A percentile compares a stretch with the other conserved stretches of the same genome.
Evolutionary conservation across 2,888 invertebrate species (phyloP).

Genomic region (Pristionchus japonicus): DNA sequence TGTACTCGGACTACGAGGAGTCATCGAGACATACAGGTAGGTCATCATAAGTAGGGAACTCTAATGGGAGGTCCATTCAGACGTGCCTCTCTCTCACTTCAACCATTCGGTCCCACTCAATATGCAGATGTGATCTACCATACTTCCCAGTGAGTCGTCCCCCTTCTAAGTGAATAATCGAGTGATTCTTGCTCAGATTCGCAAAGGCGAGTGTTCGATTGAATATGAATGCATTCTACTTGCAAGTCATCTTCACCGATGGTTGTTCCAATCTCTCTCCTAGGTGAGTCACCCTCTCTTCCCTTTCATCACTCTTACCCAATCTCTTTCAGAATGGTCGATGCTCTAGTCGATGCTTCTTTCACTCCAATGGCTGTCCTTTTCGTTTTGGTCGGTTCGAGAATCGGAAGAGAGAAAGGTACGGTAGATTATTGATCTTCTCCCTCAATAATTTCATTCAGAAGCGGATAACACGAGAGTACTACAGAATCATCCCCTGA

Average conservation of each 20-base stretch:
- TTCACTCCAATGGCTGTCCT: constrained; percentile 27
- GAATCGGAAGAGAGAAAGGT: constrained; percentile 17
- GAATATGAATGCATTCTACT: constrained; percentile 45
- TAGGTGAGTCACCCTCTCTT: neutral
- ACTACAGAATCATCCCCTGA: constrained; percentile 42
- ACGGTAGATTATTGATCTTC: neutral
- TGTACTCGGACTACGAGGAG: constrained; percentile 2
- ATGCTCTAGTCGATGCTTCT: constrained; percentile 45
- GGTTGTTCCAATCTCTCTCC: constrained; percentile 18
- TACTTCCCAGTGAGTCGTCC: constrained; percentile 34
- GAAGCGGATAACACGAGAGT: neutral
- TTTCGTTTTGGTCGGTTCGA: constrained; percentile 11
- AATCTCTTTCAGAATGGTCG: neutral
- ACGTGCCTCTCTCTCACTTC: constrained; percentile 14
- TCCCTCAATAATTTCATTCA: neutral
- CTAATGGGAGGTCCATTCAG: neutral
- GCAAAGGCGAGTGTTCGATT: constrained; percentile 27
- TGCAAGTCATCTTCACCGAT: constrained; percentile 44
- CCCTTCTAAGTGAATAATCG: neutral
- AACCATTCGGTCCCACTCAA: constrained; percentile 47
- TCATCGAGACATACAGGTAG: constrained; percentile 28
- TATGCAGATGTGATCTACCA: constrained; percentile 46
- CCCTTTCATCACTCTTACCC: neutral
- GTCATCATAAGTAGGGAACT: too few relatives aligned
- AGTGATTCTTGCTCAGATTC: neutral